Conservation (phyloP, 2,113 vertebrate species). For the Urocynchramus pylzowi region DNA sequence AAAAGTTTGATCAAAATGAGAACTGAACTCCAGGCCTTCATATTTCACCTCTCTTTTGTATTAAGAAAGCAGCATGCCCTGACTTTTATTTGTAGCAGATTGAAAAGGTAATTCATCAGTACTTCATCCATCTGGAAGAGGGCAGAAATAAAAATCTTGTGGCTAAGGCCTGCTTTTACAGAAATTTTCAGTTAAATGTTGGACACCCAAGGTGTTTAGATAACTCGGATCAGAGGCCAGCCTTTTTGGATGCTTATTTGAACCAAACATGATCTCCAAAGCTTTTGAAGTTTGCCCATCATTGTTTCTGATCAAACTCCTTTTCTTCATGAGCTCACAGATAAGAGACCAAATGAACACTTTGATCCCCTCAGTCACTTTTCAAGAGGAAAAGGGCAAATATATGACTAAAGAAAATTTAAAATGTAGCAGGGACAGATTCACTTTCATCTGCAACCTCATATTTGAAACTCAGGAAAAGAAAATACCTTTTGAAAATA, state of each 20-base stretch:
- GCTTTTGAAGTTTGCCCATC: conserved; percentile 42
- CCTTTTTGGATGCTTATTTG: conserved; percentile 19
- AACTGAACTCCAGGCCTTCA: neutral
- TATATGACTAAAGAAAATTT: neutral
- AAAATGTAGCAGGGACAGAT: neutral
- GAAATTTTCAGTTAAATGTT: conserved; percentile 32
- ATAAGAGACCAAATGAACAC: neutral
- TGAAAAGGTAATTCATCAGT: neutral
- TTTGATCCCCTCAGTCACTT: neutral
- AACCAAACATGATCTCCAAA: neutral
- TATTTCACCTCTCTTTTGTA: neutral
- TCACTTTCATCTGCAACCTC: neutral
- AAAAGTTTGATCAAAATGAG: neutral
- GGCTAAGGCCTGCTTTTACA: neutral
- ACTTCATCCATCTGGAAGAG: neutral
- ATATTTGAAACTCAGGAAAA: neutral
- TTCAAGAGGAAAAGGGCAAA: neutral
- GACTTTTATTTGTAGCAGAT: neutral
- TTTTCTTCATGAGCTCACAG: conserved; percentile 52
- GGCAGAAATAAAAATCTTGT: neutral
- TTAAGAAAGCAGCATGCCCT: neutral
- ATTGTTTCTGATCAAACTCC: conserved; percentile 5
- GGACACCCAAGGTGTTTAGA: conserved; percentile 28
- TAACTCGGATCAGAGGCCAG: conserved; percentile 2
- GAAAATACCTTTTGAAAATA: neutral